Percentiles rank a stretch among this genome's conserved stretches.
phyloP scores from a whole-genome alignment of 2,797 vertebrate genomes.

The Melanotaenia boesemani region DNA sequence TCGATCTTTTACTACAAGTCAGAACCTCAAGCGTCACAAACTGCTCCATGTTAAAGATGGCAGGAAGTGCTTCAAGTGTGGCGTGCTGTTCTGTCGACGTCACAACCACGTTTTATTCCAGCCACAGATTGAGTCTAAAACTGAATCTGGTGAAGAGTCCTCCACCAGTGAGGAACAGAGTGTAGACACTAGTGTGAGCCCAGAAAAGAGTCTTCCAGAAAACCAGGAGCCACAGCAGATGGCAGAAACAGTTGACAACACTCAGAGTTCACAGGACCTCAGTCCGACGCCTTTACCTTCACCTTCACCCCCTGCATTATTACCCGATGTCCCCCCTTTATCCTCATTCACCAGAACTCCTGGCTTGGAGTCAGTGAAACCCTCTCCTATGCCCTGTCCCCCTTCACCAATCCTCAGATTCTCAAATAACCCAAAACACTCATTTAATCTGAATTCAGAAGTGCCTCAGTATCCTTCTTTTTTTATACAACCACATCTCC shows the following conservation, averaged over 20 bases:
- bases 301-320: background rate
- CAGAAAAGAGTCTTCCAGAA: background rate
- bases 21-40: conserved; percentile 79
- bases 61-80: conserved; percentile 74
- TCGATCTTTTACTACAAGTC: conserved; percentile 65
- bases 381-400: background rate
- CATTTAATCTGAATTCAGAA: background rate
- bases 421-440: no score
- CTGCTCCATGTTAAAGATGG: conserved; percentile 76
- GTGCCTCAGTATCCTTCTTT: background rate
- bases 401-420: background rate
- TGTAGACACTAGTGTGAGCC: background rate
- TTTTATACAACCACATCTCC: background rate
- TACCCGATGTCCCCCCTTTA: background rate
- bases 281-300: background rate
- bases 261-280: background rate
- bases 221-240: background rate
- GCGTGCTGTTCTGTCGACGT: conserved; percentile 73
- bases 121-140: background rate
- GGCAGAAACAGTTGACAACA: background rate
- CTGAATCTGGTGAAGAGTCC: conserved; percentile 1
- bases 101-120: conserved; percentile 55
- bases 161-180: background rate
- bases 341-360: background rate
- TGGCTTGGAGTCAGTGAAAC: background rate